phyloP scores from a whole-genome alignment of 2,113 vertebrate species.

The Percopsis transmontana region DNA sequence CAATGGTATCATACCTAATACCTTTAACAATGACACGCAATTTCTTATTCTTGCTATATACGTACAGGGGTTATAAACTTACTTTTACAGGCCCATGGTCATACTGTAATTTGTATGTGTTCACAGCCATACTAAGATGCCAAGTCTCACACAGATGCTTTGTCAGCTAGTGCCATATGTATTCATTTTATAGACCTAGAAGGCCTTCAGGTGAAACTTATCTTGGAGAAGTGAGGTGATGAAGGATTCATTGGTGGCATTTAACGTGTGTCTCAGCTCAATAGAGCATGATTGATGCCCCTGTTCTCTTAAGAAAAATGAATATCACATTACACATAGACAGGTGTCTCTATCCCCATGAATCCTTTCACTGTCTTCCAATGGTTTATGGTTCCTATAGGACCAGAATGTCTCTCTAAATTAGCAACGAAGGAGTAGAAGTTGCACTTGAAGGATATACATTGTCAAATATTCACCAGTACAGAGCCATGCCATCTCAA shows the following conservation, averaged over 20 bases:
- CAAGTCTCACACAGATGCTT: slow-evolving; percentile 48
- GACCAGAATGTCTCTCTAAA: neutral
- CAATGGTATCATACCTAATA: neutral
- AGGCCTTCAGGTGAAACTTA: slow-evolving; percentile 52
- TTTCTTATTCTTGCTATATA: too few species aligned
- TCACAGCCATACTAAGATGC: slow-evolving; percentile 61
- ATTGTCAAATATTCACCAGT: slow-evolving; percentile 61
- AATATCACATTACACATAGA: slow-evolving; percentile 42
- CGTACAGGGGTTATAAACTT: too few species aligned
- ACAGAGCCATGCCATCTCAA: slow-evolving; percentile 49
- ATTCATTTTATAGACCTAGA: slow-evolving; percentile 70
- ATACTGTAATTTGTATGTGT: slow-evolving; percentile 34
- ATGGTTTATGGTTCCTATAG: slow-evolving; percentile 37
- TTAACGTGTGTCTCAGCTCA: slow-evolving; percentile 24
- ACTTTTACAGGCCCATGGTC: neutral
- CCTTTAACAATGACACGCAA: too few species aligned
- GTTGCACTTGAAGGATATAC: slow-evolving; percentile 61
- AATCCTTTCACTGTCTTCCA: slow-evolving; percentile 32
- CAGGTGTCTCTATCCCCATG: slow-evolving; percentile 48
- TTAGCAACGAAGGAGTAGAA: slow-evolving; percentile 32
- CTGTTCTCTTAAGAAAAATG: slow-evolving; percentile 22
- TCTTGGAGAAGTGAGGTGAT: slow-evolving; percentile 44
- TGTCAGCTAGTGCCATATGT: slow-evolving; percentile 68
- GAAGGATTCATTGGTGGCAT: slow-evolving; percentile 53
- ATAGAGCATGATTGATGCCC: slow-evolving; percentile 47